Base-by-base conservation (phyloP, 2,888 invertebrate genomes). In the Hermaeophaga mercurialis region DNA sequence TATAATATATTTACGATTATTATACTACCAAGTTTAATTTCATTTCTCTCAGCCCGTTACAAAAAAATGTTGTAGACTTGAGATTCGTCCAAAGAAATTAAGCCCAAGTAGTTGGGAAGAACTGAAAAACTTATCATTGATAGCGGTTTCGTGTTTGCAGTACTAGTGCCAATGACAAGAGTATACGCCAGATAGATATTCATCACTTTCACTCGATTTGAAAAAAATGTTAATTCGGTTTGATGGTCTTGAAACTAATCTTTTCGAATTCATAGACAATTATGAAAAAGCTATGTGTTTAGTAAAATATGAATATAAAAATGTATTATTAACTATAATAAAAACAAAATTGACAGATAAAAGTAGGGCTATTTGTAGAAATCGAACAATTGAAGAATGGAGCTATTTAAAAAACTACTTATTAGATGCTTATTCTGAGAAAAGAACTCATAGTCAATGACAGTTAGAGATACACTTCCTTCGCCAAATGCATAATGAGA, bases 271-370 rank as follows among this genome's bases (percentile, higher is more conserved):
- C 11, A 14, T 46, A 12, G 54, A 45, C 19, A 45, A 54, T 12
- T 54, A 43, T 11, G 45, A 39, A 17, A 60, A 38, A 38, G 61
- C 64, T 46, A 19, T 56, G 18, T 8, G 56, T 59, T 36, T 62
- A 56, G 48, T 63, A 19, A 46, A 48, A 58, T 33, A 49, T 19
- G 56, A 58, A 49, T 8, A 18, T 34, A 15, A 46, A 48, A 7
- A 2, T 3, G 38, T 63, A n/a, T 43, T 66, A 19, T 62, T 66
- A 18, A 46, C 62, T 3, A 61, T 66, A 9, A 64, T 66, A n/a
- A 49, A 62, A 52, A 59, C 69, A 3, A 65, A 67, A 61, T 49
- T 67, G n/a, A 61, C 59, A 6, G 64, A 62, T 19, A 66, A 67
- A 38, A 62, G 61, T 26, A 54, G 63, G 47, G 56, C 62, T n/a